These are phyloP conservation scores for Ashinkailepas kermadecensis DNA, from an alignment of 2,888 invertebrate genomes.

Conservation along the genomic window DNA sequence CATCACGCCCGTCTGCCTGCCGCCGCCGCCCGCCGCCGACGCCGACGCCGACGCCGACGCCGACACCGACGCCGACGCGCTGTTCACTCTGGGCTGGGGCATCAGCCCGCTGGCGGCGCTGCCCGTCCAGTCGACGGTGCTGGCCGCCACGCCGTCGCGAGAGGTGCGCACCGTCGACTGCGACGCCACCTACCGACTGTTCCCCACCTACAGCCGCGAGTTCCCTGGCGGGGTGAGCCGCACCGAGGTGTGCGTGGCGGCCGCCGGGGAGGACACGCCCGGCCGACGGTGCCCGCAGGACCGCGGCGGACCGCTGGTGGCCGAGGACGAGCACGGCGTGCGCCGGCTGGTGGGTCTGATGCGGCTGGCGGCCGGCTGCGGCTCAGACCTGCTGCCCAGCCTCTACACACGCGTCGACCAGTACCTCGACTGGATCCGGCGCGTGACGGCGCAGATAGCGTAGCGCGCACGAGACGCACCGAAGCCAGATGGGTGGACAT, in stretches of 20 bases:
- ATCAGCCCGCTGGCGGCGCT: background rate
- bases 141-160: background rate
- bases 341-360: background rate
- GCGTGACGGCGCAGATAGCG: background rate
- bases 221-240: background rate
- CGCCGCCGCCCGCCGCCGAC: background rate
- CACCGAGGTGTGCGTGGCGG: constrained; percentile 1
- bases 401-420: background rate
- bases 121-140: background rate
- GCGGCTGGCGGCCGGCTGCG: constrained; percentile 7
- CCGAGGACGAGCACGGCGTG: background rate
- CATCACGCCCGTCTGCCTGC: background rate
- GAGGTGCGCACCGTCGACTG: background rate
- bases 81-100: background rate
- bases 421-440: background rate
- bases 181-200: background rate
- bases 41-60: background rate
- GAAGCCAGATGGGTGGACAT: too few relatives aligned
- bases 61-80: background rate
- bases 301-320: constrained; percentile 1
- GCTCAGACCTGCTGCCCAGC: background rate
- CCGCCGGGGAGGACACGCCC: background rate
- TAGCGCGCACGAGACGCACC: too few relatives aligned
- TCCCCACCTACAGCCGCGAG: constrained; percentile 2
- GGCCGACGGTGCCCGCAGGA: background rate